Evolutionary conservation across 2,113 vertebrate species (phyloP).

Genomic region (Apteryx owenii): DNA sequence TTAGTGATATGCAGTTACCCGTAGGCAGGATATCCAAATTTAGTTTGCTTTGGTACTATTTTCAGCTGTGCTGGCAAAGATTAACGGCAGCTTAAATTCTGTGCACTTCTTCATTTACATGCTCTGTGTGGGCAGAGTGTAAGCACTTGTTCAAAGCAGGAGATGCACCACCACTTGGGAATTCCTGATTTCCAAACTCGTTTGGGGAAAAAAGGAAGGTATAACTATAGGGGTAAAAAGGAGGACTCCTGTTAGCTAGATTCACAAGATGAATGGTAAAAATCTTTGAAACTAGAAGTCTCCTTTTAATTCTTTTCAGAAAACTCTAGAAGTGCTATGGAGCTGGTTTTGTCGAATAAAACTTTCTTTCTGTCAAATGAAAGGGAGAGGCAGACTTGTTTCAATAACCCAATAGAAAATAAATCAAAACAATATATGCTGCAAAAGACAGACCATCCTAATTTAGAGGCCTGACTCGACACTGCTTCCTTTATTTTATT

Average conservation of each 20-base stretch:
- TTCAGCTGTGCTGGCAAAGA: background rate
- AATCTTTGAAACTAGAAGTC: background rate
- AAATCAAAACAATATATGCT: background rate
- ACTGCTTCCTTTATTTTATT: background rate
- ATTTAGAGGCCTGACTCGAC: background rate
- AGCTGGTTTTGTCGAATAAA: background rate
- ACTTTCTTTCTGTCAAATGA: background rate
- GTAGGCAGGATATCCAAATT: background rate
- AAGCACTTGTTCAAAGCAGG: background rate
- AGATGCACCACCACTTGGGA: background rate
- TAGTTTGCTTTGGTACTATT: background rate
- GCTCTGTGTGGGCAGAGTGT: background rate
- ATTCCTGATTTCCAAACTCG: background rate
- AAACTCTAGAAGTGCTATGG: background rate
- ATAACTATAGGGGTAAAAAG: background rate
- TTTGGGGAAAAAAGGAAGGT: background rate
- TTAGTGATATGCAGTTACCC: background rate
- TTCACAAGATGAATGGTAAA: background rate
- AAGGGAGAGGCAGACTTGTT: background rate
- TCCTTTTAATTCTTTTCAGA: background rate
- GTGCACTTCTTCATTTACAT: background rate
- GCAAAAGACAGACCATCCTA: background rate
- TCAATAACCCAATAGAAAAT: background rate
- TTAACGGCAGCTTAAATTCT: background rate
- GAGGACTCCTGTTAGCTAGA: background rate